A percentile compares a stretch with the other conserved stretches of the same genome.
These are phyloP conservation scores for Podabrus alpinus DNA, from an alignment of 2,888 invertebrate genomes.

Conservation along the genomic window DNA sequence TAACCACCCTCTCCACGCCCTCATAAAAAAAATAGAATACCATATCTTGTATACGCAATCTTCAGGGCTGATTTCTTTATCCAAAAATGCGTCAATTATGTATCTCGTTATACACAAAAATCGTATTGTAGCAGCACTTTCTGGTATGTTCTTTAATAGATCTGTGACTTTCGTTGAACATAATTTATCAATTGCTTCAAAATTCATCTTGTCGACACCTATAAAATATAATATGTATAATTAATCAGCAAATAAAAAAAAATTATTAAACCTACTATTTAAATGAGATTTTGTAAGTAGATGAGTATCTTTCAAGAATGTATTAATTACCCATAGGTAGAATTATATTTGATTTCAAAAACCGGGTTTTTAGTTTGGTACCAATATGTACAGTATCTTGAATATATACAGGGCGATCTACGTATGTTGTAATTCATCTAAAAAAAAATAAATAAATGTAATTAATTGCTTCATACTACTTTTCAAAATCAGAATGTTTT, in stretches of 20 bases:
- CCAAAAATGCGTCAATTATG: not conserved
- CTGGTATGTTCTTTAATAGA: not conserved
- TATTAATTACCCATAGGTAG: conserved; percentile 22
- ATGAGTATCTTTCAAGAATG: not conserved
- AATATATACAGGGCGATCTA: not conserved
- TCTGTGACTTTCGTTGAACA: not conserved
- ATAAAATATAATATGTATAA: not conserved
- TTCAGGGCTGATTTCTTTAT: not conserved
- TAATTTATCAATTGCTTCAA: not conserved
- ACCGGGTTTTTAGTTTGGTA: conserved; percentile 28
- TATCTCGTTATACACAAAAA: not conserved
- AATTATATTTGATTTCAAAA: conserved; percentile 22
- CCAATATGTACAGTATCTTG: conserved; percentile 31
- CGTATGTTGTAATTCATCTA: not conserved
- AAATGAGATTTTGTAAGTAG: no score
- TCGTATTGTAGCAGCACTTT: not conserved
- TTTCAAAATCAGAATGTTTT: no score
- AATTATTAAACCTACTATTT: not conserved
- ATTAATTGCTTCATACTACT: not conserved
- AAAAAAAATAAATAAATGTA: not conserved
- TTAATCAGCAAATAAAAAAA: no score
- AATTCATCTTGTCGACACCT: not conserved
- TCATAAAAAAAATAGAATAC: conserved; percentile 20
- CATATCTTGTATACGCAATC: conserved; percentile 3
- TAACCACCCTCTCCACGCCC: conserved; percentile 21